phyloP scores from a whole-genome alignment of 2,797 vertebrate species.

The Rousettus madagascariensis region DNA sequence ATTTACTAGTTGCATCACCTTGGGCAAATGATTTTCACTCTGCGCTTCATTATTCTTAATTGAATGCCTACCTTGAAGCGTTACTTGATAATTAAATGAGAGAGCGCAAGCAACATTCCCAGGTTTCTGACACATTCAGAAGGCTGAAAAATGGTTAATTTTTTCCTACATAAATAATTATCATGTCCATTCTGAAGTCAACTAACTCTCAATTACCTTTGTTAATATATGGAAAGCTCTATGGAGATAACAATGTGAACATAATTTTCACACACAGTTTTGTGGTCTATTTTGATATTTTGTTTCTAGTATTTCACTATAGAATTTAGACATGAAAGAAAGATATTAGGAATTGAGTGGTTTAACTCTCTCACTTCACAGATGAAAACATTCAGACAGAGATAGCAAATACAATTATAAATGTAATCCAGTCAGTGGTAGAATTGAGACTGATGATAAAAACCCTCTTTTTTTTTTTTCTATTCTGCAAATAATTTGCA shows the following conservation, averaged over 20 bases:
- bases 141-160: neutral
- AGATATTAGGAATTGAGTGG: neutral
- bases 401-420: neutral
- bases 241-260: neutral
- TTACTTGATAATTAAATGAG: constrained; percentile 23
- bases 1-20: neutral
- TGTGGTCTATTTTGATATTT: neutral
- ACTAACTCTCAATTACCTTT: neutral
- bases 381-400: neutral
- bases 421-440: neutral
- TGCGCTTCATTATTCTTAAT: neutral
- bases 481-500: neutral
- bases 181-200: neutral
- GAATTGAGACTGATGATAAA: neutral
- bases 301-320: neutral
- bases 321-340: neutral
- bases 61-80: neutral
- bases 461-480: neutral
- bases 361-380: neutral
- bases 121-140: neutral
- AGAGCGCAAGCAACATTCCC: neutral
- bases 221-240: constrained; percentile 35
- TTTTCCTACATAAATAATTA: neutral
- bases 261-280: constrained; percentile 13
- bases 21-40: neutral